A percentile compares a stretch with the other conserved stretches of the same genome.
phyloP scores from a whole-genome alignment of 37 sponge, comb jelly and placozoan species.

The Crambe crambe region DNA sequence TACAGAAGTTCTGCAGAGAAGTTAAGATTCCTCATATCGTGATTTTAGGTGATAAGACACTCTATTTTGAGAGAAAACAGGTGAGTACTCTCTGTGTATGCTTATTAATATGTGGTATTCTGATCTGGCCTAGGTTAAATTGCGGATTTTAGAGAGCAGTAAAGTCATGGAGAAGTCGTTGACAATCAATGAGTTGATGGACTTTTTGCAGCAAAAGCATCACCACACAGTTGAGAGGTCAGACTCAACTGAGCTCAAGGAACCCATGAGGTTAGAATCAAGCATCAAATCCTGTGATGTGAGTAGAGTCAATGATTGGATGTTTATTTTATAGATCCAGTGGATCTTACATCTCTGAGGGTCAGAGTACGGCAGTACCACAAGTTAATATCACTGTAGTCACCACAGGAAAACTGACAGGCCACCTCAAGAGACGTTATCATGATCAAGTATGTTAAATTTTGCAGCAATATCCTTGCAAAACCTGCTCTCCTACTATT shows the following conservation, averaged over 20 bases:
- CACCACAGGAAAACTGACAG: slow-evolving; percentile 47
- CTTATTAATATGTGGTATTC: no score
- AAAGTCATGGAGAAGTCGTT: slow-evolving; percentile 42
- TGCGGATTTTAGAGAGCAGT: slow-evolving; percentile 41
- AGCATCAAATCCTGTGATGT: neutral
- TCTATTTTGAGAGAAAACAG: slow-evolving; percentile 51
- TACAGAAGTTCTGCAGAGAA: slow-evolving; percentile 62
- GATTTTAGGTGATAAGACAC: slow-evolving; percentile 41
- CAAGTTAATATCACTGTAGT: slow-evolving; percentile 41
- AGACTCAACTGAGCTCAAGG: slow-evolving; percentile 32
- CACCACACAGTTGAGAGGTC: slow-evolving; percentile 34
- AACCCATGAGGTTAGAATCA: slow-evolving; percentile 2
- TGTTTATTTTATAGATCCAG: neutral
- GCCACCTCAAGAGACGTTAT: slow-evolving; percentile 54
- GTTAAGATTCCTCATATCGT: slow-evolving; percentile 58
- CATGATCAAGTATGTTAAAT: slow-evolving; percentile 59
- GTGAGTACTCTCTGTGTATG: neutral
- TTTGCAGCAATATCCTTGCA: no score
- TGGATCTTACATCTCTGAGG: slow-evolving; percentile 2
- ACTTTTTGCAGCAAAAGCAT: slow-evolving; percentile 34
- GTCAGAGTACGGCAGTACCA: slow-evolving; percentile 27
- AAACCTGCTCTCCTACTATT: no score
- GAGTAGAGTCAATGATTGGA: neutral
- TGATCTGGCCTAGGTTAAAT: slow-evolving; percentile 10
- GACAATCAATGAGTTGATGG: slow-evolving; percentile 24